Base-by-base conservation (phyloP, 2,888 invertebrate species). In the Pseudococcus jackbeardsleyi region DNA sequence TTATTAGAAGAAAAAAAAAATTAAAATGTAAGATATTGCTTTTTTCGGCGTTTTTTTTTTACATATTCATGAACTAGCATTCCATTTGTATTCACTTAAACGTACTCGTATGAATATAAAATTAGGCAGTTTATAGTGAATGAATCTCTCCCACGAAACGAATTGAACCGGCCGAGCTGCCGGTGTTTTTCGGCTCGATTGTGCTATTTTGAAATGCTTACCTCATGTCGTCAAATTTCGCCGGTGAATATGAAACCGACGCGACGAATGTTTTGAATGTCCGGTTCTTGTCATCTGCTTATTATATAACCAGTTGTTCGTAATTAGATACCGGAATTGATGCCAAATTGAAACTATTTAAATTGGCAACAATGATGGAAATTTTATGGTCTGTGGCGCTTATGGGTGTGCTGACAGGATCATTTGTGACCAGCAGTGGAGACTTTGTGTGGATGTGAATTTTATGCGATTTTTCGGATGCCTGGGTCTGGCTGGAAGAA, bases 91-190 rank as follows among this genome's bases (percentile, higher is more conserved):
- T 64, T n/a, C 1, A 11, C 64, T 72, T 33, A 11, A 19, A 59
- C 9, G 59, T 54, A 5, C 33, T 72, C 26, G 68, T 72, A 15
- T 22, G 68, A 33, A 72, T 72, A 33, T 72, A 72, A 72, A 72
- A 72, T 72, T 72, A 72, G 26, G 68, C 68, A 33, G 33, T 72
- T 72, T 59, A 59, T 59, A 72, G 68, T 33, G 68, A 72, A 72
- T 72, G 68, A 72, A 72, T 26, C 22, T 33, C 68, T 26, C 68
- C 68, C 68, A 72, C 68, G 68, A 33, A 33, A 72, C 59, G n/a
- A 59, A 59, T 59, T 3, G 59, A 11, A 59, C 19, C 19, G 19
- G 59, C 59, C 19, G 7, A 19, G 11, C 59, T 59, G 59, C 19
- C 19, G 59, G 59, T 59, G 19, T 59, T 59, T 59, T 19, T 59